Evolutionary conservation across 30 jellyfish, hydroid and myxozoan genomes (phyloP), one percentile per base, ranked within the genome.

Genomic region (Hydra vulgaris): DNA sequence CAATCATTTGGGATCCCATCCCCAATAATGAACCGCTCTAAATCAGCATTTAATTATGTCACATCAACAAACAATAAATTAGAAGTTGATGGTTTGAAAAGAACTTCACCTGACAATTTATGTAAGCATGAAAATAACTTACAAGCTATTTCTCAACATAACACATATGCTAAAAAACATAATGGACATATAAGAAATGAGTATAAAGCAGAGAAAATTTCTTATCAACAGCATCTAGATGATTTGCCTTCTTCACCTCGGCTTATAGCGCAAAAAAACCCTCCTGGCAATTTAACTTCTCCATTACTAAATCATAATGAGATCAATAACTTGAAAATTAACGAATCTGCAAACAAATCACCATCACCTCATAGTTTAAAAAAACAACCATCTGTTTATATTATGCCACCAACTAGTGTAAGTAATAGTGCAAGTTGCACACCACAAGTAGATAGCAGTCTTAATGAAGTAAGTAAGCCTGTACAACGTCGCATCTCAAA

Each of bases 231-330:
- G 54, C 61, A 80, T 80, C 66, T 80, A 7, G 87, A 80, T 21
- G 87, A 80, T 66, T 66, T 80, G 24, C 87, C 87, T 15, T 79
- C 72, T 23, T 80, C 87, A 23, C 87, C 87, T 15, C 85, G 85
- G 53, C 67, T 74, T 21, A 24, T 78, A 68, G 16, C 7, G 27
- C 75, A 68, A 15, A 68, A 20, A 23, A 16, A 68, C 15, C 75
- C 25, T 15, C 27, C 4, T 4, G 75, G 15, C 8, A 7, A 68
- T 15, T n/a, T 68, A 3, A 40, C 61, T 40, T 5, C 61, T 40
- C 61, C 5, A 40, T 40, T 40, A 40, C 5, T 40, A 12, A 12
- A 3, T 3, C 61, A 12, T 40, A 40, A 40, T 40, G 75, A 68
- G 25, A 68, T 68, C 7, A 68, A 68, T 3, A 68, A 68, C 27